A percentile compares a stretch with the other conserved stretches of the same genome.
Evolutionary conservation across 2,888 invertebrate genomes (phyloP).

Genomic region (Drosophila dives): DNA sequence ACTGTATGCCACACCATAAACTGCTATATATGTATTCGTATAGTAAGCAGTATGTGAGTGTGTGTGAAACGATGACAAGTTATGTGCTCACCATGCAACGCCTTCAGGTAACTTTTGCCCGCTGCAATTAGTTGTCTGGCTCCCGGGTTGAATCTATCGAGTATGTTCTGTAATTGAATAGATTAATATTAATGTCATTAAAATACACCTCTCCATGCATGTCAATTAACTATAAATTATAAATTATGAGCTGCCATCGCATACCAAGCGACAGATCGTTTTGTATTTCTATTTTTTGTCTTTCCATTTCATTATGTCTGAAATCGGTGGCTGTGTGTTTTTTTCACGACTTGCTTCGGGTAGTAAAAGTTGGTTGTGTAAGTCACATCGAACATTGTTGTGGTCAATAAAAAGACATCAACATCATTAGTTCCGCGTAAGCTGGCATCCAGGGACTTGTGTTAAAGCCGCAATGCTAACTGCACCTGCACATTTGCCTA

Average conservation of each 20-base stretch:
- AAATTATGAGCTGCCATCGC: constrained; percentile 54
- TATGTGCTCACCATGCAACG: constrained; percentile 93
- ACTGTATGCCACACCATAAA: constrained; percentile 37
- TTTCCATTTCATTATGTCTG: constrained; percentile 33
- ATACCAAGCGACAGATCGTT: constrained; percentile 37
- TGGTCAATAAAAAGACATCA: constrained; percentile 50
- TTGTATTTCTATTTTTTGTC: neutral
- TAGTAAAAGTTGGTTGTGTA: constrained; percentile 70
- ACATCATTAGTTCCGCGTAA: constrained; percentile 73
- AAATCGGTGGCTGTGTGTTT: constrained; percentile 14
- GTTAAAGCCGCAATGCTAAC: constrained; percentile 44
- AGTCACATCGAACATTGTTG: constrained; percentile 48
- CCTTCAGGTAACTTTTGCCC: constrained; percentile 97
- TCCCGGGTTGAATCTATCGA: constrained; percentile 98
- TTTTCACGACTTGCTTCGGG: constrained; percentile 55
- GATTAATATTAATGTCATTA: constrained; percentile 32
- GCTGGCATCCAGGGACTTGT: constrained; percentile 21
- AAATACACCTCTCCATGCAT: constrained; percentile 29
- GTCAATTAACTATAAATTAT: constrained; percentile 56
- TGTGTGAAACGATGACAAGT: constrained; percentile 22
- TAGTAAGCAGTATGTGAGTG: constrained; percentile 3
- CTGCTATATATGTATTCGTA: constrained; percentile 7
- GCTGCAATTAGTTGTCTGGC: constrained; percentile 97
- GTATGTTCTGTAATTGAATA: constrained; percentile 93
- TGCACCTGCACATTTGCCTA: constrained; percentile 53